These are phyloP conservation scores for Mythimna loreyi DNA, from an alignment of 2,888 invertebrate species.

Conservation along the genomic window DNA sequence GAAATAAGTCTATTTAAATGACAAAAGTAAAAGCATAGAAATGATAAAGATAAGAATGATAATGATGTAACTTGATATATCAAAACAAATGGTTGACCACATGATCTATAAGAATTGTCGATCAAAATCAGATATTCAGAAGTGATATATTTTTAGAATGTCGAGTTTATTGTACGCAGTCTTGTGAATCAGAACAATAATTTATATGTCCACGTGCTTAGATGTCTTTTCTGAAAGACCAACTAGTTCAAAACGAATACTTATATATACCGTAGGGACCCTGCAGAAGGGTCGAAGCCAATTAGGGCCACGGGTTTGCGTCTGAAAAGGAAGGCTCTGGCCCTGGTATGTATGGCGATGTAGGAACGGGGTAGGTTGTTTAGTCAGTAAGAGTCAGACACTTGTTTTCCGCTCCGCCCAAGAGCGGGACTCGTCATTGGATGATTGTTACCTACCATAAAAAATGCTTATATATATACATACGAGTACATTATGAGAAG, in stretches of 20 bases:
- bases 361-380: too few relatives aligned
- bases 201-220: not conserved
- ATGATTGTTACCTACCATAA: too few relatives aligned
- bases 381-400: too few relatives aligned
- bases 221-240: not conserved
- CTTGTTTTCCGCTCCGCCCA: too few relatives aligned
- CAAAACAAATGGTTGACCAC: slow-evolving; percentile 1
- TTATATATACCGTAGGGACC: too few relatives aligned
- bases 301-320: too few relatives aligned
- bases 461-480: too few relatives aligned
- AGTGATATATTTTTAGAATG: slow-evolving; percentile 11
- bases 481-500: not conserved
- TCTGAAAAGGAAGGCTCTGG: too few relatives aligned
- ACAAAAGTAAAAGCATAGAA: not conserved
- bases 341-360: too few relatives aligned
- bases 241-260: not conserved
- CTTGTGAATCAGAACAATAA: not conserved
- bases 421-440: too few relatives aligned
- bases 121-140: not conserved
- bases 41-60: not conserved
- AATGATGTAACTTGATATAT: slow-evolving; percentile 1
- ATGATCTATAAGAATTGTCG: slow-evolving; percentile 38
- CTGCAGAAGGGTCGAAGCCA: too few relatives aligned
- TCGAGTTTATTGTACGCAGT: not conserved
- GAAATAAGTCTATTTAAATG: too few relatives aligned